Evolutionary conservation across 2,797 vertebrate genomes (phyloP), one percentile per base, ranked within the genome.

Genomic region (Sebastes miniatus): DNA sequence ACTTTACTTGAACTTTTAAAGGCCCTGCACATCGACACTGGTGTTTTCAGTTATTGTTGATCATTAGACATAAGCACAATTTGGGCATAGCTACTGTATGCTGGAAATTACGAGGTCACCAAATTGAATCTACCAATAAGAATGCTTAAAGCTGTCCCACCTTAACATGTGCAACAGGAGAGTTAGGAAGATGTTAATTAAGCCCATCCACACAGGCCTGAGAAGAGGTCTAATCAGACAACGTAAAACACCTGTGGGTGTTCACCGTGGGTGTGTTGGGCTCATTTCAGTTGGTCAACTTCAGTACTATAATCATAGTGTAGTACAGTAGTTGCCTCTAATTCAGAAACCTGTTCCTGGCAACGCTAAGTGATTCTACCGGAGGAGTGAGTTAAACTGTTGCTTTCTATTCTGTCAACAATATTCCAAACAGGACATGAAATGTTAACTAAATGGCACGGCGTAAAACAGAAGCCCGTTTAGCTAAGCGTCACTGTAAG

Each of bases 401-500:
- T 80, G 3, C 14, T 16, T 77, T 80, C 54, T 76, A n/a, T 73
- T 76, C 61, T 34, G 57, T 58, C 56, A 83, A 62, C 69, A 58
- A 69, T 76, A 50, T 59, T 78, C 69, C 18, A 72, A 57, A 64
- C 57, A 67, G 56, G 61, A 72, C 61, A 20, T 79, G 34, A 56
- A 77, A 75, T 73, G 16, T 86, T 83, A 57, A 69, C 58, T 59
- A 70, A 84, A 74, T 75, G 18, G 29, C 34, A 73, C 31, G 16
- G 59, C 4, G 5, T 76, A 24, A 64, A 80, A 76, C 71, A 81
- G 36, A 64, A 81, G 67, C 20, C 47, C 39, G 59, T 76, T 73
- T 50, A 61, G 59, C 39, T 66, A 62, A 82, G 76, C 74, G 74
- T 77, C 72, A 73, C 31, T 57, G 57, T 74, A 66, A 85, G 66